Conservation (phyloP, 1,140 invertebrate species). For the Drosophila persimilis region DNA sequence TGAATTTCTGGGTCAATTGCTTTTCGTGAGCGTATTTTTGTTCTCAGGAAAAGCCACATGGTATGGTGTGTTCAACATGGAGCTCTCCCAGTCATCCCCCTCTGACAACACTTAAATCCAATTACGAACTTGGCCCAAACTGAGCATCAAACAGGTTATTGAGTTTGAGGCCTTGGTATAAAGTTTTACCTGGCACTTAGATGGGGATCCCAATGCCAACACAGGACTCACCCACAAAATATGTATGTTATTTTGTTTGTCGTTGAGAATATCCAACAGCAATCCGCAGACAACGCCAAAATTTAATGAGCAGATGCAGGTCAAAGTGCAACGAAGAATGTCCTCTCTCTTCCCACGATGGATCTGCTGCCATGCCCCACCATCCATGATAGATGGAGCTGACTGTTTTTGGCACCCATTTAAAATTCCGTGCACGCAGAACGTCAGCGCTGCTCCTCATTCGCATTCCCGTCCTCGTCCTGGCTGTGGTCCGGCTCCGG, state of each 20-base stretch:
- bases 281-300: constrained; percentile 28
- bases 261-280: constrained; percentile 17
- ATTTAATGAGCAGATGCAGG: constrained; percentile 59
- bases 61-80: too few relatives aligned
- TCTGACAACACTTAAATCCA: constrained; percentile 24
- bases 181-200: constrained; percentile 34
- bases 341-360: background rate
- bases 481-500: constrained; percentile 9
- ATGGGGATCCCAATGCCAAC: background rate
- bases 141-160: constrained; percentile 29
- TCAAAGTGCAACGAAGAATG: constrained; percentile 36
- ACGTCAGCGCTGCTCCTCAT: constrained; percentile 18
- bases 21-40: constrained; percentile 15
- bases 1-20: constrained; percentile 47
- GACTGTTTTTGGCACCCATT: constrained; percentile 57
- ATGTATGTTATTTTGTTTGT: constrained; percentile 20
- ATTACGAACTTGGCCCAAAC: constrained; percentile 39
- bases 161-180: constrained; percentile 21
- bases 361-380: background rate
- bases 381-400: constrained; percentile 44
- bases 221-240: constrained; percentile 18
- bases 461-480: constrained; percentile 1
- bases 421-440: constrained; percentile 65
- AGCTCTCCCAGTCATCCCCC: too few relatives aligned
- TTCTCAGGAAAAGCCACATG: constrained; percentile 22